Evolutionary conservation across 35 echinoderm and acorn worm species (phyloP).

Genomic region (Lytechinus variegatus): DNA sequence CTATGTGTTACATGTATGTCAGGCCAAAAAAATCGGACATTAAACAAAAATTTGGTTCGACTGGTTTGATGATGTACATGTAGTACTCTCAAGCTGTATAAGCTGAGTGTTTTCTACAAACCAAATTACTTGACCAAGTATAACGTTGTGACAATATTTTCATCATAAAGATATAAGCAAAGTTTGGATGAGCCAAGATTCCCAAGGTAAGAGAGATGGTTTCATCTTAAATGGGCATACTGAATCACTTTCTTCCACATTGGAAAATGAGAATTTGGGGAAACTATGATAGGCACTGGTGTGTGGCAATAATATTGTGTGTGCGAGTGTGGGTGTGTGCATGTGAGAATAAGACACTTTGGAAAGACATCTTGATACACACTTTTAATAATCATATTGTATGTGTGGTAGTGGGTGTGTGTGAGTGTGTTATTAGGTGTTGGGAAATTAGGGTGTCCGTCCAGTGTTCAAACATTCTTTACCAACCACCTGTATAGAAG

Average conservation of each 20-base stretch:
- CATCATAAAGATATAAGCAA: not conserved
- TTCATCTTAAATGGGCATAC: not conserved
- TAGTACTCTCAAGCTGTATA: not conserved
- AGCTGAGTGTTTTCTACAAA: not conserved
- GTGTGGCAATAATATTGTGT: not conserved
- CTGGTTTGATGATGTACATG: not conserved
- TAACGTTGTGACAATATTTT: not conserved
- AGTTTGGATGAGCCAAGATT: not conserved
- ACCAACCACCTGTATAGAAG: no score
- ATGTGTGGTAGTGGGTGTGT: no score
- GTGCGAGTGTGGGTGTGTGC: no score
- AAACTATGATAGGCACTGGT: not conserved
- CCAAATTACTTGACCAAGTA: not conserved
- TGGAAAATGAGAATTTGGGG: not conserved
- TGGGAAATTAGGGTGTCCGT: not conserved
- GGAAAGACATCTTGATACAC: no score
- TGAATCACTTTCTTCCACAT: no score
- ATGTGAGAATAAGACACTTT: no score
- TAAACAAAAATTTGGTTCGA: not conserved
- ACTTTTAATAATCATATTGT: no score
- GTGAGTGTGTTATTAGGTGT: not conserved
- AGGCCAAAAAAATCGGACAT: not conserved
- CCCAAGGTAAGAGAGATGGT: not conserved
- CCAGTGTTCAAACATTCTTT: no score
- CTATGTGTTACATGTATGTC: no score